These are phyloP conservation scores for Pachyuromys duprasi DNA, from an alignment of 2,797 vertebrate species.

Conservation along the genomic window DNA sequence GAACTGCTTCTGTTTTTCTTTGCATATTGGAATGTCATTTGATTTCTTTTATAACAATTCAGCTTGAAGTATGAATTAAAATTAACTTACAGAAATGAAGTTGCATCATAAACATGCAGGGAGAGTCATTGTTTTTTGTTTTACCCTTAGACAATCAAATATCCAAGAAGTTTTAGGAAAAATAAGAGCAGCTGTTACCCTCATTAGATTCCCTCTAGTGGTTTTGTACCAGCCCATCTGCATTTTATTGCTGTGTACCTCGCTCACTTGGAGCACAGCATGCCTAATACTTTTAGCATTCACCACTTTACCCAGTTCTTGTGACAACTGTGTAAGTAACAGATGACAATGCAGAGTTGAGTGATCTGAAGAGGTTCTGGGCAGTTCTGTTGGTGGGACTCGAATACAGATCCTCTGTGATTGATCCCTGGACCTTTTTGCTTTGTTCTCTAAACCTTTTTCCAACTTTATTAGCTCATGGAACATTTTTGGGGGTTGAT, in stretches of 20 bases:
- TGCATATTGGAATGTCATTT: constrained; percentile 39
- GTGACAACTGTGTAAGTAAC: neutral
- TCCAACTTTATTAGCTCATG: constrained; percentile 41
- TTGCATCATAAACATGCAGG: neutral
- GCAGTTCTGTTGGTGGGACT: neutral
- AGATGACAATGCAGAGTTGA: neutral
- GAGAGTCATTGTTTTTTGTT: constrained; percentile 29
- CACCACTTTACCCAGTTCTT: neutral
- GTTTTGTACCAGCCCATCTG: neutral
- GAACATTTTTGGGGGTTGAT: neutral
- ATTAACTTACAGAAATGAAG: constrained; percentile 16
- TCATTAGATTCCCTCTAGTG: constrained; percentile 40
- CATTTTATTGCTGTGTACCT: constrained; percentile 21
- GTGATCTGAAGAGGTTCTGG: neutral
- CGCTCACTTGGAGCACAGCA: neutral
- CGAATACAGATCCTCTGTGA: neutral
- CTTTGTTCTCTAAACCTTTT: neutral
- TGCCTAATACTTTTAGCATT: constrained; percentile 22
- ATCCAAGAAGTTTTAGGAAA: constrained; percentile 24
- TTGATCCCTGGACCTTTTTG: neutral
- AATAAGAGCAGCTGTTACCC: constrained; percentile 35
- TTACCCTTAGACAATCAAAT: constrained; percentile 12
- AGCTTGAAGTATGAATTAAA: constrained; percentile 4
- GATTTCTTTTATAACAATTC: constrained; percentile 44
- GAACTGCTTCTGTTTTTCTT: constrained; percentile 64